A percentile compares a stretch with the other conserved stretches of the same genome.
These are phyloP conservation scores for Pheosia tremula DNA, from an alignment of 2,888 invertebrate genomes.

Conservation along the genomic window DNA sequence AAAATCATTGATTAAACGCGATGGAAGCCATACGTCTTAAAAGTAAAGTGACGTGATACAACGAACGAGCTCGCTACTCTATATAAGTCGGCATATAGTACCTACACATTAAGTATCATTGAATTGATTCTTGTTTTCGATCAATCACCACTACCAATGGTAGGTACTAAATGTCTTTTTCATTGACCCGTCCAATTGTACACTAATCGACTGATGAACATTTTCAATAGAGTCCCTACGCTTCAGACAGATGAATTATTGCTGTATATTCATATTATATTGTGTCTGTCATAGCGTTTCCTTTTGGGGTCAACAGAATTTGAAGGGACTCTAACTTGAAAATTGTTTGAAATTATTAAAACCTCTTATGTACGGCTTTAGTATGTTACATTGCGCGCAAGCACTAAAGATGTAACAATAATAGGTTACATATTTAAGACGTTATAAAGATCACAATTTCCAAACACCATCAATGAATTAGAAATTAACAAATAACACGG, in stretches of 20 bases:
- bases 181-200: constrained; percentile 68
- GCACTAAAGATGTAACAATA: too few relatives aligned
- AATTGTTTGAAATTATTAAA: too few relatives aligned
- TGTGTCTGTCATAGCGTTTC: not conserved
- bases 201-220: constrained; percentile 44
- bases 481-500: too few relatives aligned
- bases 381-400: too few relatives aligned
- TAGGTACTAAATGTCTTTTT: constrained; percentile 56
- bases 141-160: constrained; percentile 59
- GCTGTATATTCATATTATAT: constrained; percentile 3
- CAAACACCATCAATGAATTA: too few relatives aligned
- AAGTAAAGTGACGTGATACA: not conserved
- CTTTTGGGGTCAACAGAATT: not conserved
- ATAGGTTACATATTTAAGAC: too few relatives aligned
- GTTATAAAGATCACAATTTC: too few relatives aligned
- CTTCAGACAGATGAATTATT: constrained; percentile 15
- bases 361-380: too few relatives aligned
- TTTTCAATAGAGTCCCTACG: constrained; percentile 18
- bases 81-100: not conserved
- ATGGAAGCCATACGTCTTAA: too few relatives aligned
- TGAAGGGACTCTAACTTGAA: not conserved
- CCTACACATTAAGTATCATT: not conserved
- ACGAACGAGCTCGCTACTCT: not conserved
- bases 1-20: too few relatives aligned
- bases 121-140: constrained; percentile 31